Percentiles rank a stretch among this genome's conserved stretches.
These are phyloP conservation scores for Piscicola geometra DNA, from an alignment of 2,888 invertebrate species.

Conservation along the genomic window DNA sequence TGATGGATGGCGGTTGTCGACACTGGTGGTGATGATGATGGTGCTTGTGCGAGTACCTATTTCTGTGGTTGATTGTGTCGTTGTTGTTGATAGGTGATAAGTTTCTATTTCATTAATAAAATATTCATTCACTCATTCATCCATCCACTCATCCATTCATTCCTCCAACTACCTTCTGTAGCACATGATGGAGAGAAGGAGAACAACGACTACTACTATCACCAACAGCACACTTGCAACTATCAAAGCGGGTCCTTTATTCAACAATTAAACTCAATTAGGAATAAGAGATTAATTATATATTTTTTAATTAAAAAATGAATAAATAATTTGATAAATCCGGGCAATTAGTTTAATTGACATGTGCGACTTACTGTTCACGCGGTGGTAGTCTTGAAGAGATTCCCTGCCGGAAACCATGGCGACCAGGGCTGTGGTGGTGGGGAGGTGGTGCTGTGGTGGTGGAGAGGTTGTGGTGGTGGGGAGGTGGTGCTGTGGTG, in stretches of 20 bases:
- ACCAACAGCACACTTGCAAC: slow-evolving; percentile 5
- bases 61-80: background rate
- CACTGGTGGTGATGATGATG: slow-evolving; percentile 33
- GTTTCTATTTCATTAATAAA: too few species aligned
- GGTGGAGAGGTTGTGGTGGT: background rate
- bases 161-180: background rate
- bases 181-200: background rate
- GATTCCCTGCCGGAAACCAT: background rate
- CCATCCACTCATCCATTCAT: too few species aligned
- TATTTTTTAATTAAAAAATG: too few species aligned
- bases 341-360: too few species aligned
- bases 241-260: background rate
- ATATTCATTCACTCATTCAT: too few species aligned
- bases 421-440: background rate
- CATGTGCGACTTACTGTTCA: background rate
- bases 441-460: background rate
- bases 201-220: background rate
- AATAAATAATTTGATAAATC: too few species aligned
- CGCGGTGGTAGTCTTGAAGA: background rate
- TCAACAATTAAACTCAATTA: background rate
- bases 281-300: too few species aligned
- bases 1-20: slow-evolving; percentile 1
- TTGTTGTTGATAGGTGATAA: too few species aligned
- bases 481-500: background rate
- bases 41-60: background rate